Evolutionary conservation across 2,797 vertebrate species (phyloP).

Genomic region (Ctenochaetus hawaiiensis): DNA sequence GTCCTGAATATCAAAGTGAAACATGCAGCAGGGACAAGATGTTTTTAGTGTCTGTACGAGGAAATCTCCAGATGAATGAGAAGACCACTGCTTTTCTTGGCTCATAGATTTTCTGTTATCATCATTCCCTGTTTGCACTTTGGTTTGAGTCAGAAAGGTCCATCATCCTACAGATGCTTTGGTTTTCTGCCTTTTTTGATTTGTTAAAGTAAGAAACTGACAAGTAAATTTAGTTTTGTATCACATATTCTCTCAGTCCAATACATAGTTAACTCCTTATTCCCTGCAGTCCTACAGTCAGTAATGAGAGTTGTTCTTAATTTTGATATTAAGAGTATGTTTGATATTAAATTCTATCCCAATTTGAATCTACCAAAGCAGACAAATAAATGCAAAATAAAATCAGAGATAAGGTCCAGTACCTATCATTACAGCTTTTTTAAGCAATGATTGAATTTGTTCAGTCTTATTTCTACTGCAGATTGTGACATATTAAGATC

Average conservation of each 20-base stretch:
- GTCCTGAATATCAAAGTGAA: constrained; percentile 23
- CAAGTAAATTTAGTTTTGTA: neutral
- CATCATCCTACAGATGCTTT: neutral
- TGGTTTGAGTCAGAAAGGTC: neutral
- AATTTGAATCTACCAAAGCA: neutral
- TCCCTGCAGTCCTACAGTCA: too few species aligned
- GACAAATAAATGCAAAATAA: neutral
- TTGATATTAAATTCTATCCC: neutral
- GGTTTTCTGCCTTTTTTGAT: neutral
- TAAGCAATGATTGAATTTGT: neutral
- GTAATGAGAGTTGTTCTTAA: neutral
- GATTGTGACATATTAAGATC: neutral
- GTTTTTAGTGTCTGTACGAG: neutral
- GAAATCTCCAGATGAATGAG: constrained; percentile 5
- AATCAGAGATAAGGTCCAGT: too few species aligned
- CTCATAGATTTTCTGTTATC: neutral
- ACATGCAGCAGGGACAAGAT: constrained; percentile 3
- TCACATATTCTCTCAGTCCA: neutral
- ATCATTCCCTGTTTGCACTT: neutral
- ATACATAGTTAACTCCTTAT: neutral
- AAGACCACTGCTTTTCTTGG: neutral
- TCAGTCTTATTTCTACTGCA: too few species aligned
- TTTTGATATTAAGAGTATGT: neutral
- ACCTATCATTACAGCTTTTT: neutral
- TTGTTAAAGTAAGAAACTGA: neutral